Evolutionary conservation across 2,113 vertebrate species (phyloP).

Genomic region (Girardinichthys multiradiatus): DNA sequence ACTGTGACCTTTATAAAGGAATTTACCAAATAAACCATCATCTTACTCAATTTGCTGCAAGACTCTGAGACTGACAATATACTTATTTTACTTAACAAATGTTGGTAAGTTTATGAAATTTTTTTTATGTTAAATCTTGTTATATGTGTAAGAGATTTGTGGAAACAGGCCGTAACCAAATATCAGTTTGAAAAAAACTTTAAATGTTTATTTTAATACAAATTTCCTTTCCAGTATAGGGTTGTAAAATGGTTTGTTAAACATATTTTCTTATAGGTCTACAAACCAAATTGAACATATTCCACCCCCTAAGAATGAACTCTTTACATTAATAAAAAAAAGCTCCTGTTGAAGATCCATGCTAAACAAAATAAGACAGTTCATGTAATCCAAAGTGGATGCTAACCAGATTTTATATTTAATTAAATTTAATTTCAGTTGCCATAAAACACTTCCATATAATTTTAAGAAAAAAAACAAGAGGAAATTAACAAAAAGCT

Average conservation of each 20-base stretch:
- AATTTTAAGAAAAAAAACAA: slow-evolving; percentile 57
- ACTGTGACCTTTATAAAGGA: not conserved
- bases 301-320: not conserved
- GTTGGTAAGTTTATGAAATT: no score
- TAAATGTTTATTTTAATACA: slow-evolving; percentile 30
- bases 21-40: not conserved
- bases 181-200: slow-evolving; percentile 9
- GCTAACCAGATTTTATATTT: slow-evolving; percentile 70
- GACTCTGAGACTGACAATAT: not conserved
- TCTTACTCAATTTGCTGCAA: not conserved
- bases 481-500: slow-evolving; percentile 9
- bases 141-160: not conserved
- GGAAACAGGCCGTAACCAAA: not conserved
- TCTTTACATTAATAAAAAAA: slow-evolving; percentile 14
- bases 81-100: no score
- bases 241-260: slow-evolving; percentile 1
- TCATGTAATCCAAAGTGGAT: slow-evolving; percentile 47
- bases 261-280: not conserved
- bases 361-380: slow-evolving; percentile 5
- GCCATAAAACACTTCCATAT: slow-evolving; percentile 72
- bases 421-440: slow-evolving; percentile 60
- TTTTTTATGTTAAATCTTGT: no score
- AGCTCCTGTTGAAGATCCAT: no score
- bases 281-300: not conserved
- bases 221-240: not conserved